phyloP scores from a whole-genome alignment of 2,113 vertebrate species.

The Ahaetulla prasina region DNA sequence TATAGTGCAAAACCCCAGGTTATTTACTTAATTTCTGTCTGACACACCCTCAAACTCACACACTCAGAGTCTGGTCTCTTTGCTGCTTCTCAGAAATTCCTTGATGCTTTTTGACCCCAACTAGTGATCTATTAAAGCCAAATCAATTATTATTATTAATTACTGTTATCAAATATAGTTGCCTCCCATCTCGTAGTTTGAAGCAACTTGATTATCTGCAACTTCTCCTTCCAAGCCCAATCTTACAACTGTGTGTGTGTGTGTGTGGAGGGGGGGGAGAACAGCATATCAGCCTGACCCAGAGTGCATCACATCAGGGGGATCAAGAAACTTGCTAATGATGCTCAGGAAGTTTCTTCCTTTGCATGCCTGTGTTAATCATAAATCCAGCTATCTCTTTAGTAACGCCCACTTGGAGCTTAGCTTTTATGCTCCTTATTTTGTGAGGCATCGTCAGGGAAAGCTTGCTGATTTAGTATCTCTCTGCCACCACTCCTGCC shows the following conservation, averaged over 20 bases:
- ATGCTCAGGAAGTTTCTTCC: not conserved
- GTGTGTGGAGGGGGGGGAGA: not conserved
- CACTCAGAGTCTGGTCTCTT: not conserved
- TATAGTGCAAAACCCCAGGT: not conserved
- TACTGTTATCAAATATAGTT: no score
- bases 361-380: slow-evolving; percentile 2
- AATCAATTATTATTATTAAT: not conserved
- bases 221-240: not conserved
- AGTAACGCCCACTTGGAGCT: not conserved
- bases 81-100: not conserved
- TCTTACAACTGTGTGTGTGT: not conserved
- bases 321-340: not conserved
- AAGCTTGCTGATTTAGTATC: not conserved
- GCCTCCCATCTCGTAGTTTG: not conserved
- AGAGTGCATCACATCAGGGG: not conserved
- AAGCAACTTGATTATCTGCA: not conserved
- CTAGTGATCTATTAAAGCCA: not conserved
- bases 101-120: not conserved
- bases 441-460: not conserved
- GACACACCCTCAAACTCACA: not conserved
- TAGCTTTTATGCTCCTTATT: not conserved
- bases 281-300: not conserved
- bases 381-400: slow-evolving; percentile 16
- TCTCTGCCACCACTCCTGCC: not conserved
- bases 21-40: not conserved